Evolutionary conservation across 2,888 invertebrate species (phyloP), one percentile per base, ranked within the genome.

Genomic region (Andrena praecox): DNA sequence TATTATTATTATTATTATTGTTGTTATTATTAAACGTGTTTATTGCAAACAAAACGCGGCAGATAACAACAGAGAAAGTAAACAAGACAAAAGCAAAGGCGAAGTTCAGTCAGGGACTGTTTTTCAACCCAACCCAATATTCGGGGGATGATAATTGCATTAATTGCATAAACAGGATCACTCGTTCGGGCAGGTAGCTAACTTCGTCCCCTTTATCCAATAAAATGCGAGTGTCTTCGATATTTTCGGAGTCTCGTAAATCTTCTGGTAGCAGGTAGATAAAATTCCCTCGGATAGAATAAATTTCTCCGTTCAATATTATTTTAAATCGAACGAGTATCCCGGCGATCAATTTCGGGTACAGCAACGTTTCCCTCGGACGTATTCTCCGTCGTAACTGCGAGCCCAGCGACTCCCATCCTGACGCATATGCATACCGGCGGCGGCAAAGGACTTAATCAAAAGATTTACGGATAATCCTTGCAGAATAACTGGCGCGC

Each of bases 391-490:
- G 12, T 35, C 60, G 5, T 16, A n/a, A 35, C 52, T 42, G 56
- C 35, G 35, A 42, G 24, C 42, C 42, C 27, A 16, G 56, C 35
- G 33, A 68, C 56, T 35, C 24, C 42, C 54, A 33, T 20, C 33
- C 16, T 12, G 69, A 3, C 35, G 33, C 69, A 59, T 52, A 56
- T 68, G 35, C 68, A 56, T 35, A 27, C 54, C 33, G 62, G 60
- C 31, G 16, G 20, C 16, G 27, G 35, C 12, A 27, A 56, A 35
- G 20, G 68, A 35, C 35, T 68, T 75, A 52, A 66, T 66, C 27
- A 33, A 16, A 74, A 31, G 50, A 68, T 63, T 50, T 16, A 24
- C 68, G 68, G n/a, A 54, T 62, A 66, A 78, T 63, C 63, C 56
- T 20, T 2, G 10, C 16, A 12, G 60, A 50, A 68, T 74, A 74